phyloP scores from a whole-genome alignment of 2,797 vertebrate genomes.

The Periophthalmus magnuspinnatus region DNA sequence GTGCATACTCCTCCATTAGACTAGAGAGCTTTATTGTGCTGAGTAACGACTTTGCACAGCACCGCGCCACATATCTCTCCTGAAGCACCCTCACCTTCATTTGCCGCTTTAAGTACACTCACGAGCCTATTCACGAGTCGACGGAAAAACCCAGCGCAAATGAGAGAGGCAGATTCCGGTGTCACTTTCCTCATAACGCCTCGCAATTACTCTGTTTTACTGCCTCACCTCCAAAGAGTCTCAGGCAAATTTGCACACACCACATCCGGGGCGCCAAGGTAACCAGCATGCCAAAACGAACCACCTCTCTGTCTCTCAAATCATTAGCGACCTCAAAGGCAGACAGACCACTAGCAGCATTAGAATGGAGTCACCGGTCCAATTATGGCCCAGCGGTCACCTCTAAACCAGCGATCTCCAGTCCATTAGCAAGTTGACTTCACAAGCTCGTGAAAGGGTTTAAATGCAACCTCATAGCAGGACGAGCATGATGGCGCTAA shows the following conservation, averaged over 20 bases:
- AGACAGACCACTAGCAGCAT: slow-evolving; percentile 35
- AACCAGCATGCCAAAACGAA: slow-evolving; percentile 43
- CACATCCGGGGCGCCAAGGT: slow-evolving; percentile 41
- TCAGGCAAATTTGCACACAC: slow-evolving; percentile 15
- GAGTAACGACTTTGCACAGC: slow-evolving; percentile 59
- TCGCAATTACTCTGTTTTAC: slow-evolving; percentile 57
- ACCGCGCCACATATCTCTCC: slow-evolving; percentile 56
- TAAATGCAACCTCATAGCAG: slow-evolving; percentile 41
- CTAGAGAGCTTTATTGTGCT: slow-evolving; percentile 53
- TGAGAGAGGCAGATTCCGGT: slow-evolving; percentile 51
- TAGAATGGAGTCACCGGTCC: slow-evolving; percentile 57
- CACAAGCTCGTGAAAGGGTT: slow-evolving; percentile 43
- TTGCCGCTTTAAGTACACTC: slow-evolving; percentile 59
- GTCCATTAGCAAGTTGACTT: slow-evolving; percentile 56
- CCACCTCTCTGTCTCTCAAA: slow-evolving; percentile 46
- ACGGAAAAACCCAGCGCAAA: slow-evolving; percentile 37
- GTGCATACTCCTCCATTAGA: slow-evolving; percentile 31
- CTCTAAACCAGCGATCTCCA: slow-evolving; percentile 61
- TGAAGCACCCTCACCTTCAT: slow-evolving; percentile 55
- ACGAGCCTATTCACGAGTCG: slow-evolving; percentile 50
- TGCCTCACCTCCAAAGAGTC: slow-evolving; percentile 40
- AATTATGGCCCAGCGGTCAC: slow-evolving; percentile 61
- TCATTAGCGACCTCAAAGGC: slow-evolving; percentile 67
- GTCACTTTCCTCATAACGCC: slow-evolving; percentile 45
- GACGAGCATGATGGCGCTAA: slow-evolving; percentile 36